Base-by-base conservation (phyloP, 2,113 vertebrate species). In the Probosciger aterrimus region DNA sequence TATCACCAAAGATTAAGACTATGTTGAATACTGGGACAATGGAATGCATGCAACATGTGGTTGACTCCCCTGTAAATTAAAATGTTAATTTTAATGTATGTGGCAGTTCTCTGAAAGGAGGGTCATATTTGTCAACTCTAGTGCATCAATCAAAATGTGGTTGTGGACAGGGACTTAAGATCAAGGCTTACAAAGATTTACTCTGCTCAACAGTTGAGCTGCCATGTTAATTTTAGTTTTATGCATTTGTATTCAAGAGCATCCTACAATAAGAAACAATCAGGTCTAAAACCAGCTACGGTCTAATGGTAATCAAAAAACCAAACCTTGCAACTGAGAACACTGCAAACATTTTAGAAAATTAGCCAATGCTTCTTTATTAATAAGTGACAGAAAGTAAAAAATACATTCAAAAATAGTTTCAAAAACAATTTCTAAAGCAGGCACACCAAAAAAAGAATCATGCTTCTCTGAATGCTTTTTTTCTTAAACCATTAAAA, bases 321-420 rank as follows among this genome's bases (percentile, higher is more conserved):
- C 14, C 70, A 81, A 92, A 57, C 62, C 73, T 84, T 76, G 37
- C 27, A 85, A 92, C 28, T 37, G 59, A 94, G 64, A 94, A 96
- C 2, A 8, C 25, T 67, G 41, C 46, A 90, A 93, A 57, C 22
- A 19, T 92, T 44, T 95, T 71, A 95, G 67, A 97, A 97, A 97
- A 96, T 71, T 81, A 78, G 43, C 44, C 86, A 84, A 17, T 75
- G 68, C 15, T 95, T 95, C 90, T 97, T 97, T 96, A 97, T 93
- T 95, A 82, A 44, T 93, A 90, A 95, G 73, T 64, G 88, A 67
- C 23, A 91, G 70, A 94, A 91, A 80, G 74, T 92, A 96, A 95
- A 97, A 96, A 97, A 94, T 81, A 92, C 55, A 96, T 79, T 77
- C 55, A 90, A 85, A 90, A 95, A 53, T 60, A 74, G 90, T 95